Conservation (phyloP, 2,888 invertebrate genomes). For the Nemoura dubitans region DNA sequence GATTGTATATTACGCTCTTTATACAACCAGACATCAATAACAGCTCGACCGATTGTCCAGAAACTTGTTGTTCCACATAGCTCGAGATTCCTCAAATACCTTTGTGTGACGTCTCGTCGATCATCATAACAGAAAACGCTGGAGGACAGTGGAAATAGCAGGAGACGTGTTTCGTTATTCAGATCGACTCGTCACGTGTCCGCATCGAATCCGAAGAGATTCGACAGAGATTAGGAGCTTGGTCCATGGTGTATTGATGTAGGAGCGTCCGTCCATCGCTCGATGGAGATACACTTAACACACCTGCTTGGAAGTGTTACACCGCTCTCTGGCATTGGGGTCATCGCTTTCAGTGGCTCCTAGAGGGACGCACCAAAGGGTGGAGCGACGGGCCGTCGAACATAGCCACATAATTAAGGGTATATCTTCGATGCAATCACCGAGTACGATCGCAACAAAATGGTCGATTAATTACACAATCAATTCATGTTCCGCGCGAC, state of each 20-base stretch:
- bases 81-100: not conserved
- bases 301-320: not conserved
- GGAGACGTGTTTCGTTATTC: conserved; percentile 9
- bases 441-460: not conserved
- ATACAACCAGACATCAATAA: not conserved
- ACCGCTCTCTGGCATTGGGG: not conserved
- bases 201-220: not conserved
- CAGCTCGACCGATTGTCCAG: not conserved
- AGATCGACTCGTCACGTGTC: conserved; percentile 22
- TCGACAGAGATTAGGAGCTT: not conserved
- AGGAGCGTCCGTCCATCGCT: not conserved
- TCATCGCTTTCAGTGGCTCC: not conserved
- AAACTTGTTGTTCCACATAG: not conserved
- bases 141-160: not conserved
- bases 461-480: not conserved
- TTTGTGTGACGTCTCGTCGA: not conserved
- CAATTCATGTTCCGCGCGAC: not conserved
- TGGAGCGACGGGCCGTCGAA: not conserved
- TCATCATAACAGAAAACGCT: not conserved
- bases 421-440: not conserved
- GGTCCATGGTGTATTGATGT: not conserved
- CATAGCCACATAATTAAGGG: not conserved
- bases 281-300: not conserved
- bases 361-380: not conserved
- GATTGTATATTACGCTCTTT: no score